phyloP scores from a whole-genome alignment of 1,140 invertebrate genomes.

The Vanessa tameamea region DNA sequence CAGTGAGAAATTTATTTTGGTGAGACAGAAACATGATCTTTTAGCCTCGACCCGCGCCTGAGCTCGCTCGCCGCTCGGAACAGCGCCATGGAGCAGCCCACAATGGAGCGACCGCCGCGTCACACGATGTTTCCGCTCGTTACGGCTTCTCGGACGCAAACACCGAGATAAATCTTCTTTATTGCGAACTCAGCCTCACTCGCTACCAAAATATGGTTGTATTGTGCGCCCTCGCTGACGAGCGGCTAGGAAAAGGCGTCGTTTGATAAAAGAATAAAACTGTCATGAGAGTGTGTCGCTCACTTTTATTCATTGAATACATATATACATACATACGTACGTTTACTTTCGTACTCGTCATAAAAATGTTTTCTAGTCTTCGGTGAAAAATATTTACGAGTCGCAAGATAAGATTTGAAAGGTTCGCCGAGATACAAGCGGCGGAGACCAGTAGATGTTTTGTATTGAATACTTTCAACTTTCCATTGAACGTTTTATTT shows the following conservation, averaged over 20 bases:
- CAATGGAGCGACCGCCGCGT: background rate
- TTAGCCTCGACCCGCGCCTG: no score
- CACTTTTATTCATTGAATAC: background rate
- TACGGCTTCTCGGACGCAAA: background rate
- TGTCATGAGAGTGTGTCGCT: background rate
- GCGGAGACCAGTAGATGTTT: no score
- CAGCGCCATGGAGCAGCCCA: background rate
- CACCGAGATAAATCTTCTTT: slow-evolving; percentile 15
- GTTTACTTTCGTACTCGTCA: no score
- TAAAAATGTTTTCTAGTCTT: background rate
- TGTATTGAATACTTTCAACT: no score
- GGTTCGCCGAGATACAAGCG: background rate
- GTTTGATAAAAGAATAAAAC: background rate
- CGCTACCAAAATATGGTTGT: slow-evolving; percentile 5
- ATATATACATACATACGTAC: background rate
- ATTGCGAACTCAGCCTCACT: slow-evolving; percentile 8
- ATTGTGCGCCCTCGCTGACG: slow-evolving; percentile 2
- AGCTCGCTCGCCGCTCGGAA: background rate
- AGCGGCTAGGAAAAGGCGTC: background rate
- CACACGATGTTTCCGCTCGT: slow-evolving; percentile 1
- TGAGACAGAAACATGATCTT: no score
- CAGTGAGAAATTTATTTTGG: no score
- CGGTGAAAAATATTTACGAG: background rate
- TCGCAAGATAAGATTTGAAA: background rate
- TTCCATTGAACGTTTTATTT: background rate